A percentile compares a stretch with the other conserved stretches of the same genome.
Evolutionary conservation across 92 coral and sea anemone genomes (phyloP).

Genomic region (Paramuricea clavata): DNA sequence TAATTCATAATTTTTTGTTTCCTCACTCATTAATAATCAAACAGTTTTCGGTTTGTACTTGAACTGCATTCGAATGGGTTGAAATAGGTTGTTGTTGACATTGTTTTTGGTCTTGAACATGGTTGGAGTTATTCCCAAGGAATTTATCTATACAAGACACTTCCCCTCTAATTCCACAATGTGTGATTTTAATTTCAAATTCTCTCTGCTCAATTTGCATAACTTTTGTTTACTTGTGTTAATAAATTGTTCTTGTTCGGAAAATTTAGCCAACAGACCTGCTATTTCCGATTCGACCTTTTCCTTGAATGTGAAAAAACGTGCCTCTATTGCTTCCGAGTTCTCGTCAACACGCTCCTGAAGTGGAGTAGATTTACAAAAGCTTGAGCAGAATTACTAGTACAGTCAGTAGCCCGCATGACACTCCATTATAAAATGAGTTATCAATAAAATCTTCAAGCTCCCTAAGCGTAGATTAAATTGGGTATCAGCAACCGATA

Average conservation of each 20-base stretch:
- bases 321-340: neutral
- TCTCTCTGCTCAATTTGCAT: neutral
- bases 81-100: neutral
- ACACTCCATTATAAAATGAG: neutral
- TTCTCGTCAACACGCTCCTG: neutral
- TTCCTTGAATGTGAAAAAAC: neutral
- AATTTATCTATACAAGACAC: neutral
- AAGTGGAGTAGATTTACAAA: neutral
- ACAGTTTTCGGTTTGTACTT: too few relatives aligned
- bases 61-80: too few relatives aligned
- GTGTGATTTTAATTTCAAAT: constrained; percentile 9
- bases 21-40: too few relatives aligned
- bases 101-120: too few relatives aligned
- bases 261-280: neutral
- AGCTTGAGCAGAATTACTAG: neutral
- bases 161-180: neutral
- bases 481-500: neutral
- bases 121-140: neutral
- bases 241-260: neutral
- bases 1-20: too few relatives aligned
- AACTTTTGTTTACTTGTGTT: neutral
- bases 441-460: neutral
- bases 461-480: neutral
- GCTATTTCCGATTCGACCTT: neutral
- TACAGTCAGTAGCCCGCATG: neutral